Base-by-base conservation (phyloP, 2,113 vertebrate genomes). In the Lathamus discolor region DNA sequence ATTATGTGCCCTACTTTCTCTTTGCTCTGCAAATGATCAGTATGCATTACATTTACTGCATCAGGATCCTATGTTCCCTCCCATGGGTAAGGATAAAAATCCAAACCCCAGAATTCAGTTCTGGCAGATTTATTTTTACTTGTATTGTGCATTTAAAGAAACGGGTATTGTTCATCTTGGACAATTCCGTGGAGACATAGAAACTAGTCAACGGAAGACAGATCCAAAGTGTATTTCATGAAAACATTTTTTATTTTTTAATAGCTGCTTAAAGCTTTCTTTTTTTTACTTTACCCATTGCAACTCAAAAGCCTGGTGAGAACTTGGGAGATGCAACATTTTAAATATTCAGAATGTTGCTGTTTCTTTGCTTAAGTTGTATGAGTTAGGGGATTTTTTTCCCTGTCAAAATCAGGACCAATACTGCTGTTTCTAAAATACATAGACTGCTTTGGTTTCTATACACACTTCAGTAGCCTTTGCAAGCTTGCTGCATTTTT, bases 1-100 rank as follows among this genome's bases (percentile, higher is more conserved):
- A 70, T 88, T 63, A n/a, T 35, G 31, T 88, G 93, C 28, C 95
- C 63, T 93, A 61, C 83, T 95, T 95, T 95, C 37, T 83, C 37
- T 66, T 69, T 81, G 76, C 91, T 83, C 43, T 81, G 81, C 49
- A 78, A 17, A 10, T 68, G 39, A 92, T 95, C 81, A 57, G 67
- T 41, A 80, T 85, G 44, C 46, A 17, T 82, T 91, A 79, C 59
- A 57, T 54, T 19, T 49, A 39, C 43, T 92, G 80, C 84, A 39
- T 35, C 2, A 4, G 90, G 43, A 73, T 84, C 66, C 64, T 76
- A 3, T 63, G 39, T 73, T 49, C 48, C 33, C 39, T 89, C 83
- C 80, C 70, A 46, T 55, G 75, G 80, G 66, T 33, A 62, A 23
- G 39, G 64, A 39, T 29, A 94, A 68, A 79, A 72, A 59, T 90